A percentile compares a stretch with the other conserved stretches of the same genome.
These are phyloP conservation scores for Trochalopteron elliotii DNA, from an alignment of 2,113 vertebrate species.

Conservation along the genomic window DNA sequence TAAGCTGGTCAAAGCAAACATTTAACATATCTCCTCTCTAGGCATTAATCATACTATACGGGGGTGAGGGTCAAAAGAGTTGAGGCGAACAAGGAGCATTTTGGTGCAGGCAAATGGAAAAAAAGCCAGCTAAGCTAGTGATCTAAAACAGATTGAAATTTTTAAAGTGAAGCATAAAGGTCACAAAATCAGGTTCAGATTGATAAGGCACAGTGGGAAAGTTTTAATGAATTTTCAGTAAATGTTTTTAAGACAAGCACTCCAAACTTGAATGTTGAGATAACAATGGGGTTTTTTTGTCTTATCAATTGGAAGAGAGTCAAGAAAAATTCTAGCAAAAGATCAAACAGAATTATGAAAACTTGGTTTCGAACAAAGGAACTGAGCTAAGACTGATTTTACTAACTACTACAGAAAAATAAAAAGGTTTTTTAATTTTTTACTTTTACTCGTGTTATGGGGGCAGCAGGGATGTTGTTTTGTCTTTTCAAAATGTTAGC, in stretches of 20 bases:
- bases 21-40: conserved; percentile 33
- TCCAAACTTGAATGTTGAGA: neutral
- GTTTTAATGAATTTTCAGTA: conserved; percentile 55
- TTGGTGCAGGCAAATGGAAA: neutral
- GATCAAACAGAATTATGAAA: conserved; percentile 19
- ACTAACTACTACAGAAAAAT: neutral
- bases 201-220: conserved; percentile 31
- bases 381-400: neutral
- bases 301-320: neutral
- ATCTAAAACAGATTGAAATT: conserved; percentile 54
- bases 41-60: conserved; percentile 22
- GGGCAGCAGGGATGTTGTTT: neutral
- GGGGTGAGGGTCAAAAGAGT: conserved; percentile 13
- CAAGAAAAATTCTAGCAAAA: neutral
- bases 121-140: neutral
- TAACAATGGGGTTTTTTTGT: neutral
- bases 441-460: neutral
- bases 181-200: conserved; percentile 43
- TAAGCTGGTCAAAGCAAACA: conserved; percentile 49
- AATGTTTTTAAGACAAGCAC: conserved; percentile 14
- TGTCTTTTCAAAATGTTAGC: neutral
- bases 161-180: conserved; percentile 52
- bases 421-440: neutral
- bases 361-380: neutral
- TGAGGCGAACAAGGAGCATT: conserved; percentile 22